Conservation (phyloP, 2,113 vertebrate species). For the Thinocorus orbignyianus region DNA sequence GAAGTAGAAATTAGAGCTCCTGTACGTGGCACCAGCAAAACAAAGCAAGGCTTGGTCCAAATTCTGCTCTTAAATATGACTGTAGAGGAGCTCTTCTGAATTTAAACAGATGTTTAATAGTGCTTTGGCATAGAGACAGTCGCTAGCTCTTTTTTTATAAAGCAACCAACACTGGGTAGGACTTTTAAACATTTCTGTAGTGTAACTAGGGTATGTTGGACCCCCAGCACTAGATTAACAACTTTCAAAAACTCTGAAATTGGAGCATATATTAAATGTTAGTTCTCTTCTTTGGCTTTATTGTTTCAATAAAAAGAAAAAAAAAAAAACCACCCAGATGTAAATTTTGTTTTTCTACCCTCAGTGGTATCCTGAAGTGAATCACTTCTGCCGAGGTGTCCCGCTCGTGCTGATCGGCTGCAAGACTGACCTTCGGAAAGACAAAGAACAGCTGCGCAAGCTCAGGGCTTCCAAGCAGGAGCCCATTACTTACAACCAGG, state of each 20-base stretch:
- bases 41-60: neutral
- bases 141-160: neutral
- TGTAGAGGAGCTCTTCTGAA: neutral
- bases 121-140: neutral
- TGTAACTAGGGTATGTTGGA: neutral
- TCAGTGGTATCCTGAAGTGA: slow-evolving; percentile 94
- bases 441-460: slow-evolving; percentile 88
- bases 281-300: neutral
- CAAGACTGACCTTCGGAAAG: slow-evolving; percentile 94
- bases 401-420: slow-evolving; percentile 93
- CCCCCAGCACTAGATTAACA: neutral
- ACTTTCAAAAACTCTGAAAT: neutral
- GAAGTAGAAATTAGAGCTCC: neutral
- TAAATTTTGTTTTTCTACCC: neutral
- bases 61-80: neutral
- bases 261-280: neutral
- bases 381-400: slow-evolving; percentile 87
- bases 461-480: slow-evolving; percentile 81
- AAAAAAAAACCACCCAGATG: neutral
- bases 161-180: neutral
- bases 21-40: neutral
- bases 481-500: slow-evolving; percentile 91
- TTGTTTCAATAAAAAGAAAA: neutral
- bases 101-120: neutral
- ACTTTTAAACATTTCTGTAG: neutral